Percentiles rank a stretch among this genome's conserved stretches.
These are phyloP conservation scores for Hyposoter dolosus DNA, from an alignment of 2,888 invertebrate genomes.

Conservation along the genomic window DNA sequence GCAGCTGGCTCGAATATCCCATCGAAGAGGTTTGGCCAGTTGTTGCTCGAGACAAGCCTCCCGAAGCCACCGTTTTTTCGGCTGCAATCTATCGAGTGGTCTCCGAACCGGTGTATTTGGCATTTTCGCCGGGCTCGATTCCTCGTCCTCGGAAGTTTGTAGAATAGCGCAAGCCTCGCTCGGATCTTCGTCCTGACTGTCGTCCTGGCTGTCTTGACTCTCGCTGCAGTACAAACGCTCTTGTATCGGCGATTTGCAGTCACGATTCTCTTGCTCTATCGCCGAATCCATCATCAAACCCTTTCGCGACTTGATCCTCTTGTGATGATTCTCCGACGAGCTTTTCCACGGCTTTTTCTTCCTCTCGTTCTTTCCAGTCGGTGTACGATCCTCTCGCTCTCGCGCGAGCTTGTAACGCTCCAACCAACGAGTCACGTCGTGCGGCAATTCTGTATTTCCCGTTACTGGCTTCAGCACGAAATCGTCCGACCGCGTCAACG, in stretches of 20 bases:
- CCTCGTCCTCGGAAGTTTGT: constrained; percentile 82
- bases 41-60: constrained; percentile 86
- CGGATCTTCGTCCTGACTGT: constrained; percentile 83
- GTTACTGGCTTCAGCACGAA: constrained; percentile 85
- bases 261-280: constrained; percentile 83
- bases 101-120: constrained; percentile 79
- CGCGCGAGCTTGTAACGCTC: constrained; percentile 85
- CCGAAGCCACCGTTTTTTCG: constrained; percentile 88
- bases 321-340: constrained; percentile 84
- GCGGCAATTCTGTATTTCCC: constrained; percentile 85
- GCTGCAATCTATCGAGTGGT: constrained; percentile 84
- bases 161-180: constrained; percentile 76
- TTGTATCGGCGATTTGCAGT: constrained; percentile 78
- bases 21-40: constrained; percentile 86
- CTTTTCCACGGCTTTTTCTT: constrained; percentile 85
- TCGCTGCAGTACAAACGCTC: constrained; percentile 79
- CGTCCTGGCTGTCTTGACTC: constrained; percentile 83
- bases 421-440: constrained; percentile 86
- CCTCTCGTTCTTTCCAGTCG: constrained; percentile 83
- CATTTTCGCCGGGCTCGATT: constrained; percentile 76
- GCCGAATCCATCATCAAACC: constrained; percentile 84
- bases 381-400: constrained; percentile 83
- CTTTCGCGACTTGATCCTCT: constrained; percentile 85
- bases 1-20: constrained; percentile 79
- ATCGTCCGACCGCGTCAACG: constrained; percentile 86